These are phyloP conservation scores for Onychomys torridus DNA, from an alignment of 2,797 vertebrate species.

Conservation along the genomic window DNA sequence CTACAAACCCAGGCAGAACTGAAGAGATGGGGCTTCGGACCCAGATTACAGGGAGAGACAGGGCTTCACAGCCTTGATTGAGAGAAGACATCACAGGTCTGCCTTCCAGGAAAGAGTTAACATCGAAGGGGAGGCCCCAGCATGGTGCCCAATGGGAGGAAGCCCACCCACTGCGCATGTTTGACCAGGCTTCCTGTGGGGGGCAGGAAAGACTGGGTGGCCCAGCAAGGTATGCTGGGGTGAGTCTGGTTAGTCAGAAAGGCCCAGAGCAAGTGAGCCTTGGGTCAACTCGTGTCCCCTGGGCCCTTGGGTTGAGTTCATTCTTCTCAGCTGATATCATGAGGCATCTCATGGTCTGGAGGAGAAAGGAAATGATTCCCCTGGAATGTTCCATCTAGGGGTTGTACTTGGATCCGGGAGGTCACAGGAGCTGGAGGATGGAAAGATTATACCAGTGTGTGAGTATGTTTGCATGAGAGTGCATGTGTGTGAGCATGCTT, in stretches of 20 bases:
- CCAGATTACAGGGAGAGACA: background rate
- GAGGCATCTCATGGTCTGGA: conserved; percentile 49
- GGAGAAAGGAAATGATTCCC: conserved; percentile 53
- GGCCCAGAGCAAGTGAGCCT: conserved; percentile 56
- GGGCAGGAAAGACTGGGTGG: conserved; percentile 77
- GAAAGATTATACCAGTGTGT: background rate
- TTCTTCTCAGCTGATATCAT: conserved; percentile 76
- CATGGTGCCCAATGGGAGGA: conserved; percentile 11
- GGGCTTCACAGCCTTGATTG: background rate
- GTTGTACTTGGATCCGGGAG: background rate
- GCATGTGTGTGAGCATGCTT: background rate
- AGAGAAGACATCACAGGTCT: background rate
- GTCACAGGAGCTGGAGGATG: background rate
- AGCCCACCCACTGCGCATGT: conserved; percentile 78
- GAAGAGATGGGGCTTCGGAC: background rate
- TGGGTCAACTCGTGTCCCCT: conserved; percentile 63
- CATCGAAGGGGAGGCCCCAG: background rate
- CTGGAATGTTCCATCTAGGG: background rate
- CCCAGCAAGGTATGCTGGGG: conserved; percentile 77
- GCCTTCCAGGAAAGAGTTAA: conserved; percentile 60
- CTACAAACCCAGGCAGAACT: background rate
- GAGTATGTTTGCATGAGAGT: background rate
- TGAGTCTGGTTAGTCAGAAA: conserved; percentile 62
- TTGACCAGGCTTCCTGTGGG: conserved; percentile 54
- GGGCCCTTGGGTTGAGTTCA: conserved; percentile 67